A percentile compares a stretch with the other conserved stretches of the same genome.
Conservation (phyloP, 2,113 vertebrate genomes). For the Amia ocellicauda region DNA sequence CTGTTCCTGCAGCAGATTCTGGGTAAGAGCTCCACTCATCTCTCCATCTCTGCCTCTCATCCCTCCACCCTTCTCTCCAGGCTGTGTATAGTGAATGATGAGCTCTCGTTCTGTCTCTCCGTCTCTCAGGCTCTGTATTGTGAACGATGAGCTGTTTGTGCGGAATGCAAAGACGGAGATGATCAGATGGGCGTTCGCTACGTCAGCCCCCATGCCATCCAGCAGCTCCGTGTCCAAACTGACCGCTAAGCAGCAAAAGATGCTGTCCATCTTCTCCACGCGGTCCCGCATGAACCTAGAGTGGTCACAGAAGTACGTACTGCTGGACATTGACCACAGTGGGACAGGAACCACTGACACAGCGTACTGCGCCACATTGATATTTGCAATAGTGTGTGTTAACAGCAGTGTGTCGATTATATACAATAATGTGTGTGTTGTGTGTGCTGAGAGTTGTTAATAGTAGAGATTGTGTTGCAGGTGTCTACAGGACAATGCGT, state of each 20-base stretch:
- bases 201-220: constrained; percentile 82
- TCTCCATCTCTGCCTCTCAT: neutral
- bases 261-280: constrained; percentile 79
- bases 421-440: no score
- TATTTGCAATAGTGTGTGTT: no score
- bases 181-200: constrained; percentile 76
- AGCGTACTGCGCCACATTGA: no score
- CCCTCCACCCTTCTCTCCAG: no score
- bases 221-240: constrained; percentile 84
- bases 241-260: constrained; percentile 79
- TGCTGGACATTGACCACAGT: no score
- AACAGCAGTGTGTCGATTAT: no score
- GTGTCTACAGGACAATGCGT: constrained; percentile 84
- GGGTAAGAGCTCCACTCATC: constrained; percentile 60
- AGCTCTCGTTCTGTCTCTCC: no score
- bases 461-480: constrained; percentile 50
- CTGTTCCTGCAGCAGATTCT: constrained; percentile 75
- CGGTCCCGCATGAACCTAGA: constrained; percentile 90
- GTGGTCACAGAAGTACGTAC: constrained; percentile 94
- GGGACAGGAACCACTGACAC: no score
- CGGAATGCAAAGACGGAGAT: constrained; percentile 81
- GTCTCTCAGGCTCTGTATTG: neutral
- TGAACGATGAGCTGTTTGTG: constrained; percentile 84
- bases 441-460: no score
- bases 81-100: no score